Percentiles rank a stretch among this genome's conserved stretches.
These are phyloP conservation scores for Pseudochirops corinnae DNA, from an alignment of 2,797 vertebrate genomes.

Conservation along the genomic window DNA sequence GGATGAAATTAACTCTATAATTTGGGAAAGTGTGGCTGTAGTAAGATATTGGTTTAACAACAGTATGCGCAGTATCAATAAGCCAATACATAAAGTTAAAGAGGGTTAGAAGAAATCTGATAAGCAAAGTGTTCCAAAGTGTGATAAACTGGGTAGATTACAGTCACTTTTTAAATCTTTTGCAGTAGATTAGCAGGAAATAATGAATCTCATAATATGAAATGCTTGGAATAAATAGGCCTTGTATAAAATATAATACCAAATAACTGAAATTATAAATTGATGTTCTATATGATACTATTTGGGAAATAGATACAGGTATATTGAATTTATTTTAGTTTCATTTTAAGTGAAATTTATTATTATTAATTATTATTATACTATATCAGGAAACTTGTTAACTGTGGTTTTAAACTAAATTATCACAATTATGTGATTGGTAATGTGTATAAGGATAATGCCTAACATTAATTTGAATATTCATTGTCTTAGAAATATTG, in stretches of 20 bases:
- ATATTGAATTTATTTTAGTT: neutral
- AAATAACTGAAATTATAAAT: neutral
- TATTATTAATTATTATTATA: neutral
- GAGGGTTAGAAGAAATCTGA: neutral
- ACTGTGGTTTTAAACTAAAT: neutral
- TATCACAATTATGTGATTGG: neutral
- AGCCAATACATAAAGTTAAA: neutral
- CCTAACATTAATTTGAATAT: neutral
- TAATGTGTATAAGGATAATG: neutral
- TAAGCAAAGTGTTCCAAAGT: neutral
- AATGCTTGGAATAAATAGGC: neutral
- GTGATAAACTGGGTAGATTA: neutral
- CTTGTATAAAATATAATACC: neutral
- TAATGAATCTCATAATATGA: neutral
- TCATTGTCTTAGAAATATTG: neutral
- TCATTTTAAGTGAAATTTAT: neutral
- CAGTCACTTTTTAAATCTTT: neutral
- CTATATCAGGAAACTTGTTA: neutral
- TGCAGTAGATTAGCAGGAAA: neutral
- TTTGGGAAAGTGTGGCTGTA: neutral
- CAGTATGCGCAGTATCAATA: neutral
- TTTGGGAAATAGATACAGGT: neutral
- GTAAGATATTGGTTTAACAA: neutral
- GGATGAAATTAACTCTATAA: neutral
- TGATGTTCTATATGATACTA: neutral